Percentiles rank a stretch among this genome's conserved stretches.
phyloP scores from a whole-genome alignment of 2,888 invertebrate species.

The Quadriops clusia region DNA sequence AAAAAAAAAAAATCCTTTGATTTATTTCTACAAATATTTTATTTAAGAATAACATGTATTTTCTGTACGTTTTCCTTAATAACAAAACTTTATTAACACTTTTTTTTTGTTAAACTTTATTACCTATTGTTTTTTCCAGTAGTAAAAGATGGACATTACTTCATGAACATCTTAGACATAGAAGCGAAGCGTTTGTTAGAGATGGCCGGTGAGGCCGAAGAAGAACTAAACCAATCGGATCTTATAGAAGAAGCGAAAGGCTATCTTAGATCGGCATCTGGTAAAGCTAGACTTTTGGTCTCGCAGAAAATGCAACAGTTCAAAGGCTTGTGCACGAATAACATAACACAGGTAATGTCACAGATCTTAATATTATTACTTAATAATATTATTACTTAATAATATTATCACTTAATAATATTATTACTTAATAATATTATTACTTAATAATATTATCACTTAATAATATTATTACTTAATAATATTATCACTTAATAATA shows the following conservation, averaged over 20 bases:
- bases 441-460: too few relatives aligned
- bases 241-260: conserved; percentile 72
- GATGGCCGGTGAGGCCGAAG: conserved; percentile 56
- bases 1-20: neutral
- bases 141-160: conserved; percentile 66
- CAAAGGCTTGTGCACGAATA: conserved; percentile 50
- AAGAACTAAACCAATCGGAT: conserved; percentile 45
- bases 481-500: too few relatives aligned
- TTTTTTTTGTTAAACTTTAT: too few relatives aligned
- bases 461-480: too few relatives aligned
- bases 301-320: conserved; percentile 94
- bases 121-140: conserved; percentile 18
- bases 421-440: too few relatives aligned
- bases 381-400: too few relatives aligned
- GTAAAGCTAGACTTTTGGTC: conserved; percentile 80
- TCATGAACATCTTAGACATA: conserved; percentile 58
- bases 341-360: conserved; percentile 33
- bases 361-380: too few relatives aligned
- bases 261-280: conserved; percentile 73
- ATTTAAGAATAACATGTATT: too few relatives aligned
- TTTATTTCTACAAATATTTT: too few relatives aligned
- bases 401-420: too few relatives aligned
- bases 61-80: too few relatives aligned
- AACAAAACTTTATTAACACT: too few relatives aligned
- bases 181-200: conserved; percentile 60